Percentiles rank a stretch among this genome's conserved stretches.
Conservation (phyloP, 2,888 invertebrate genomes). For the Lochmaea crataegi region DNA sequence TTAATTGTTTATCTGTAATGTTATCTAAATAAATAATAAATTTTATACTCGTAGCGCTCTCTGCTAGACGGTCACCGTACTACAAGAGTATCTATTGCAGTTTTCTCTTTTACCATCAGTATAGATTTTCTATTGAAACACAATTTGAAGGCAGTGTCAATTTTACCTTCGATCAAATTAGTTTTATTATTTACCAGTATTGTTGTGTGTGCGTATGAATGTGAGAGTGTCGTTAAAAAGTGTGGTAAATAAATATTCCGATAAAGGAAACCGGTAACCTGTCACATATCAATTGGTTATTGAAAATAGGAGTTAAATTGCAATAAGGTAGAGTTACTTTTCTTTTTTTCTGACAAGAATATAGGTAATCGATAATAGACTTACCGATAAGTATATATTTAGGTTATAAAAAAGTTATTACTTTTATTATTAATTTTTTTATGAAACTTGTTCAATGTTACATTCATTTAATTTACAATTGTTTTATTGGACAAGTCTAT, state of each 20-base stretch:
- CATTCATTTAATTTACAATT: background rate
- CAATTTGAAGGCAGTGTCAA: slow-evolving; percentile 9
- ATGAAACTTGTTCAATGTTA: slow-evolving; percentile 1
- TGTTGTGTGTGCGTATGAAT: background rate
- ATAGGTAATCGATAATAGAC: slow-evolving; percentile 4
- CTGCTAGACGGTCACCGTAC: background rate
- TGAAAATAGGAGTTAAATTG: background rate
- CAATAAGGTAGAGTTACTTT: background rate
- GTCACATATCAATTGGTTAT: slow-evolving; percentile 1
- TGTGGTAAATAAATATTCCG: slow-evolving; percentile 10
- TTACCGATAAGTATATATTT: background rate
- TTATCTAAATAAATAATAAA: too few species aligned
- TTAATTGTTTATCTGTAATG: too few species aligned
- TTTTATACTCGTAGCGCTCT: background rate
- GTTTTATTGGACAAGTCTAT: background rate
- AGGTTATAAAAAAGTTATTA: background rate
- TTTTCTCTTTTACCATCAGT: background rate
- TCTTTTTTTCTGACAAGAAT: background rate
- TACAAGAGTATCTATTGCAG: background rate
- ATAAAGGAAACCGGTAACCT: slow-evolving; percentile 1
- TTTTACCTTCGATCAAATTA: background rate
- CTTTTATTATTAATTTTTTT: background rate
- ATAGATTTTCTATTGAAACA: background rate
- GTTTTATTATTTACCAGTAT: background rate
- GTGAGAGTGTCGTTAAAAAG: background rate